These are phyloP conservation scores for Ianthella basta DNA, from an alignment of 37 sponge, comb jelly and placozoan genomes.

Conservation along the genomic window DNA sequence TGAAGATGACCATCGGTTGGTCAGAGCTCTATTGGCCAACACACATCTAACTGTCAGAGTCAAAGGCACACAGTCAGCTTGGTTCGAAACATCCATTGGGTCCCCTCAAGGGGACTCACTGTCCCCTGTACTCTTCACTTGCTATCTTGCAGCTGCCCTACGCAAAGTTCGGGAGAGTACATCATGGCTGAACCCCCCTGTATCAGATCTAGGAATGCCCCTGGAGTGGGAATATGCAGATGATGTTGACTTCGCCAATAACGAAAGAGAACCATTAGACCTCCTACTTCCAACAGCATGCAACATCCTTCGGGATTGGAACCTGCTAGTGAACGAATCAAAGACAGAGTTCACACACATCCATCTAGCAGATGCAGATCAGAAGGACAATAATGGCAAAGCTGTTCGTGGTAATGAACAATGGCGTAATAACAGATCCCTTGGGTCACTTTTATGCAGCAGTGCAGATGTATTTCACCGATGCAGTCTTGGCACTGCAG, in stretches of 20 bases:
- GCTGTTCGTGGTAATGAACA: slow-evolving; percentile 9
- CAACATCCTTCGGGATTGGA: slow-evolving; percentile 27
- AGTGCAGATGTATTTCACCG: slow-evolving; percentile 3
- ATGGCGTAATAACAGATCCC: slow-evolving; percentile 33
- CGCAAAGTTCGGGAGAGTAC: background rate
- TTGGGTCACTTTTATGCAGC: slow-evolving; percentile 30
- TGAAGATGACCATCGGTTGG: slow-evolving; percentile 30
- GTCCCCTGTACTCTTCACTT: slow-evolving; percentile 32
- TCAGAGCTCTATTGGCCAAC: background rate
- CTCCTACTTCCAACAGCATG: slow-evolving; percentile 7
- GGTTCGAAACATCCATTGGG: slow-evolving; percentile 19
- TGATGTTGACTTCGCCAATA: slow-evolving; percentile 40
- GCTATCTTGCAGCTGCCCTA: slow-evolving; percentile 39
- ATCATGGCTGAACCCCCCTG: slow-evolving; percentile 20
- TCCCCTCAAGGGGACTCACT: slow-evolving; percentile 39
- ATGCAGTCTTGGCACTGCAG: slow-evolving; percentile 13
- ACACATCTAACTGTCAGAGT: slow-evolving; percentile 23
- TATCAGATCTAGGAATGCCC: slow-evolving; percentile 15
- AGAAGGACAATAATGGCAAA: slow-evolving; percentile 16
- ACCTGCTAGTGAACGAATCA: slow-evolving; percentile 22
- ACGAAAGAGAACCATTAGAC: background rate
- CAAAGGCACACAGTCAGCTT: background rate
- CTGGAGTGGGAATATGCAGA: slow-evolving; percentile 47
- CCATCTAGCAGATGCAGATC: slow-evolving; percentile 18
- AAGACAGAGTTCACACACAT: slow-evolving; percentile 35